These are phyloP conservation scores for Hoplodrina blanda DNA, from an alignment of 2,888 invertebrate species.

Conservation along the genomic window DNA sequence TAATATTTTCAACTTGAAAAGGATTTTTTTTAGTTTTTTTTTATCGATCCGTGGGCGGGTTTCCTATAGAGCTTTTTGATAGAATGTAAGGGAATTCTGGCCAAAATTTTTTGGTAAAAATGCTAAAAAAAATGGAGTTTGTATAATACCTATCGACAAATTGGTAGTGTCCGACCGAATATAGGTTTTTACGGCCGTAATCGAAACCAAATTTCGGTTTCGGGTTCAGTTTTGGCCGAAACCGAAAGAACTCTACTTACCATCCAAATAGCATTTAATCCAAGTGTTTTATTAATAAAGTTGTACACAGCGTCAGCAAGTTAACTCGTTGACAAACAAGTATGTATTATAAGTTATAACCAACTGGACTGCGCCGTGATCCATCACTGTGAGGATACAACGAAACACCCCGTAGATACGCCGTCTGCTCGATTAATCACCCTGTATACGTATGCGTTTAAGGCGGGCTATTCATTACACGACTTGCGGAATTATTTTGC, in stretches of 20 bases:
- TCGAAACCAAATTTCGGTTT: too few species aligned
- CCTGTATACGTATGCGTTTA: constrained; percentile 74
- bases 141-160: too few species aligned
- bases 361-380: constrained; percentile 74
- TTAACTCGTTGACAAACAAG: constrained; percentile 61
- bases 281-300: constrained; percentile 6
- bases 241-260: background rate
- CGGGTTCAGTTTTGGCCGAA: too few species aligned
- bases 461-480: constrained; percentile 62
- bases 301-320: constrained; percentile 40
- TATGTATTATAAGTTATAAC: constrained; percentile 40
- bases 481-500: constrained; percentile 15
- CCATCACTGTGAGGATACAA: constrained; percentile 83
- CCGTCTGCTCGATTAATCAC: constrained; percentile 84
- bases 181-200: too few species aligned
- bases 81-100: background rate
- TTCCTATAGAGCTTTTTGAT: background rate
- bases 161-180: too few species aligned
- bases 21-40: constrained; percentile 9
- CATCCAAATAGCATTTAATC: background rate
- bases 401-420: constrained; percentile 83
- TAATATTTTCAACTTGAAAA: constrained; percentile 44
- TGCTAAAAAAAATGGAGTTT: background rate
- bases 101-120: background rate
- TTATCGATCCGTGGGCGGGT: background rate